Evolutionary conservation across 2,888 invertebrate species (phyloP), one percentile per base, ranked within the genome.

Genomic region (Troilus luridus): DNA sequence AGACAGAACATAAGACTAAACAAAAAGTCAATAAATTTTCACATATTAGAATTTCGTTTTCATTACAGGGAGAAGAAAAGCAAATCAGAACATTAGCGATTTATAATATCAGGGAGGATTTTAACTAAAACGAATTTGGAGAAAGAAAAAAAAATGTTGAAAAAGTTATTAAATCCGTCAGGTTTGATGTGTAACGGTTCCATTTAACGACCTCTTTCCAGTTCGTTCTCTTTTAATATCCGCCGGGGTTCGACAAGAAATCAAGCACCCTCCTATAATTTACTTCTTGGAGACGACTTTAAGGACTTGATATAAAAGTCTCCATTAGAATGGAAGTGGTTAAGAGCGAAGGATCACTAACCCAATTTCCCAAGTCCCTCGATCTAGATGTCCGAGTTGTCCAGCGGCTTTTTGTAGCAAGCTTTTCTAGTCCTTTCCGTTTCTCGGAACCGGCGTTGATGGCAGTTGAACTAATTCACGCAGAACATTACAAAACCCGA

Each of bases 291-390:
- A 27, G 9, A 72, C 0, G 0, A n/a, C n/a, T 41, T 27, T 77
- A 77, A 77, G 10, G 72, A 77, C 72, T 77, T 41, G 12, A 24
- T 77, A 41, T 77, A 77, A 77, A 77, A 41, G 41, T 77, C 17
- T 41, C 72, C 72, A 77, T 77, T 41, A 77, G 41, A 5, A 0
- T 6, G 12, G 5, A 17, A 41, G 72, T 27, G 27, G 72, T 77
- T 77, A 77, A 17, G 27, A 77, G 72, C 8, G 72, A 77, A 77
- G 72, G 72, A 77, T 41, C 72, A 19, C 17, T 77, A 77, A 77
- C 72, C 72, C 41, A 77, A 77, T 77, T 77, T 77, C 72, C 72
- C 72, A 17, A 41, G 41, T 8, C 17, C 72, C 6, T 12, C 24
- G 67, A 27, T 67, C 67, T 27, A 14, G 67, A 67, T 27, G 12